A percentile compares a stretch with the other conserved stretches of the same genome.
phyloP scores from a whole-genome alignment of 2,888 invertebrate species.

The Luperina nickerlii region DNA sequence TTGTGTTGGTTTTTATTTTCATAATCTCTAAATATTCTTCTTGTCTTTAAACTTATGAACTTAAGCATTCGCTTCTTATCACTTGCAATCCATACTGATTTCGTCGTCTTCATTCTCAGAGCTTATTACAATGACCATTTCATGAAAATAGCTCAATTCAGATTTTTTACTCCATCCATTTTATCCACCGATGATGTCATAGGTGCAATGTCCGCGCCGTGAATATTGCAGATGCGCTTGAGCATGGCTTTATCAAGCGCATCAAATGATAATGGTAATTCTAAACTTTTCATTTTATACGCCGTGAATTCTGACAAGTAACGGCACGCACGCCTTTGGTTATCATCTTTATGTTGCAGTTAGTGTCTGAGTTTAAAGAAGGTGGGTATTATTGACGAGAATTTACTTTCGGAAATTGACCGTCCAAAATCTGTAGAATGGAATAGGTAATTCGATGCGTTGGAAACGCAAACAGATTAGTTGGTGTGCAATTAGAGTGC shows the following conservation, averaged over 20 bases:
- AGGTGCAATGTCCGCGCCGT: slow-evolving; percentile 70
- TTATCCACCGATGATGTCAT: slow-evolving; percentile 68
- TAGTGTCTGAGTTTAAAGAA: background rate
- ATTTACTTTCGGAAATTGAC: slow-evolving; percentile 35
- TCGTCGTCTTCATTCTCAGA: slow-evolving; percentile 4
- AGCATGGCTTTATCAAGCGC: slow-evolving; percentile 57
- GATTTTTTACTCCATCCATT: slow-evolving; percentile 58
- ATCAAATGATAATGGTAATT: slow-evolving; percentile 64
- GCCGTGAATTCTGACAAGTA: slow-evolving; percentile 47
- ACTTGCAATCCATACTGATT: background rate
- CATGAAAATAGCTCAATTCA: slow-evolving; percentile 40
- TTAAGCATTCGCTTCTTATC: background rate
- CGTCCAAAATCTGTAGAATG: slow-evolving; percentile 63
- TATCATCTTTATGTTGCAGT: slow-evolving; percentile 40
- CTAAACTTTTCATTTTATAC: slow-evolving; percentile 59
- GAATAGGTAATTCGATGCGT: slow-evolving; percentile 79
- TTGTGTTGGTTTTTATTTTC: slow-evolving; percentile 10
- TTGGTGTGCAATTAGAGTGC: slow-evolving; percentile 86
- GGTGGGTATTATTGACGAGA: slow-evolving; percentile 1
- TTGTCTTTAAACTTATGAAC: background rate
- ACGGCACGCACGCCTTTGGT: slow-evolving; percentile 40
- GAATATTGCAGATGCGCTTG: slow-evolving; percentile 60
- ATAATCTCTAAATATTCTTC: background rate
- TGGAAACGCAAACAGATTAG: slow-evolving; percentile 87
- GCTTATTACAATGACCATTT: slow-evolving; percentile 5